phyloP scores from a whole-genome alignment of 2,113 vertebrate genomes.

The Nyctereutes procyonoides region DNA sequence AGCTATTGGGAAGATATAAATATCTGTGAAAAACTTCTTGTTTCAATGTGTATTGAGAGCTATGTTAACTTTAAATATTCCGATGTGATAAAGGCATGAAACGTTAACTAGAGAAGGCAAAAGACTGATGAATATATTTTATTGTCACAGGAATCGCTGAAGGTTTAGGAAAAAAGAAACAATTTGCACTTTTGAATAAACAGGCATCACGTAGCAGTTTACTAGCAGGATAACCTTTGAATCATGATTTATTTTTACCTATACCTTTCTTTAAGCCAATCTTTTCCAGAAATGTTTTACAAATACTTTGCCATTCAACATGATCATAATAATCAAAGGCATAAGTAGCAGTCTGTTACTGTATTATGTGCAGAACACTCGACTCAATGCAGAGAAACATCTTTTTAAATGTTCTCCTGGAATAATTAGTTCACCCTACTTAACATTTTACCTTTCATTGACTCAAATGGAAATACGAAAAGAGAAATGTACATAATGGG shows the following conservation, averaged over 20 bases:
- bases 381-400: neutral
- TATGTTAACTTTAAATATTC: slow-evolving; percentile 17
- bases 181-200: neutral
- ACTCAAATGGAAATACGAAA: slow-evolving; percentile 47
- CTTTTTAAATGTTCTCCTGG: neutral
- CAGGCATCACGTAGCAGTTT: neutral
- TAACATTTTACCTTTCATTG: slow-evolving; percentile 43
- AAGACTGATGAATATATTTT: neutral
- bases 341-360: neutral
- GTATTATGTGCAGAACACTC: neutral
- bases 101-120: neutral
- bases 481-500: slow-evolving; percentile 38
- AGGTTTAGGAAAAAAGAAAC: neutral
- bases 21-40: neutral
- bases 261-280: neutral
- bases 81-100: neutral
- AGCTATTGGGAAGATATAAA: neutral
- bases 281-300: neutral
- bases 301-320: neutral
- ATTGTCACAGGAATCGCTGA: neutral
- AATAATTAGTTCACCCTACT: slow-evolving; percentile 44
- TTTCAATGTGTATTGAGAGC: neutral
- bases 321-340: neutral
- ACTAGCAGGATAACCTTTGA: neutral
- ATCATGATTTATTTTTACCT: neutral